Evolutionary conservation across 2,888 invertebrate species (phyloP).

Genomic region (Polydesmus complanatus): DNA sequence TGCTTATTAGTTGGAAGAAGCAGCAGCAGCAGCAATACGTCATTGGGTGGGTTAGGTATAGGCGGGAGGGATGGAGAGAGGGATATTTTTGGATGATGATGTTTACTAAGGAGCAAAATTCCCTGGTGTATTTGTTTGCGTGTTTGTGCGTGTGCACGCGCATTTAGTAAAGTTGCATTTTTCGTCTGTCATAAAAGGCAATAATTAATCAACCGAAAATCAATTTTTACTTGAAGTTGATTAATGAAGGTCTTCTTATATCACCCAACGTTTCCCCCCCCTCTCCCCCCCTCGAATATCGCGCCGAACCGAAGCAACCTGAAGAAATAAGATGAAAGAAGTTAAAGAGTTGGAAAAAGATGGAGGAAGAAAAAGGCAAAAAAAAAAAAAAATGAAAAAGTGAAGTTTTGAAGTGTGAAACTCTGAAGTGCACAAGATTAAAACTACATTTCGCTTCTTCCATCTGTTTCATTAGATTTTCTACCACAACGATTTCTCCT

Average conservation of each 20-base stretch:
- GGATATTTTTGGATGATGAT: too few species aligned
- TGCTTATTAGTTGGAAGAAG: too few species aligned
- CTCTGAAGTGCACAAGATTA: conserved; percentile 7
- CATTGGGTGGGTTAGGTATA: too few species aligned
- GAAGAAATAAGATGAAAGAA: too few species aligned
- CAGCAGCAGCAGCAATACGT: too few species aligned
- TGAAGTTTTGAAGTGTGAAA: not conserved
- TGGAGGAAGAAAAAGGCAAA: not conserved
- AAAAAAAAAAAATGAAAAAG: not conserved
- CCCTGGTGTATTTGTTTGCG: not conserved
- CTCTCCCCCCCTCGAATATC: not conserved
- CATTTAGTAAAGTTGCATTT: not conserved
- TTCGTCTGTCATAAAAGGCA: conserved; percentile 14
- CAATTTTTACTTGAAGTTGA: conserved; percentile 16
- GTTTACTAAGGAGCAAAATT: not conserved
- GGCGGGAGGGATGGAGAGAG: too few species aligned
- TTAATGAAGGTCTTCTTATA: conserved; percentile 7
- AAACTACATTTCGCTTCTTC: conserved; percentile 8
- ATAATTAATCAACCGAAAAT: conserved; percentile 16
- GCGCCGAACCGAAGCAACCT: not conserved
- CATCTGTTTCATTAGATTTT: conserved; percentile 15
- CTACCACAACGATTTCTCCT: conserved; percentile 10
- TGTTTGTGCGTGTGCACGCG: not conserved
- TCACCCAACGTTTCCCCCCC: not conserved
- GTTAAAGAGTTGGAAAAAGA: too few species aligned